Evolutionary conservation across 2,113 vertebrate genomes (phyloP).

Genomic region (Orycteropus afer): DNA sequence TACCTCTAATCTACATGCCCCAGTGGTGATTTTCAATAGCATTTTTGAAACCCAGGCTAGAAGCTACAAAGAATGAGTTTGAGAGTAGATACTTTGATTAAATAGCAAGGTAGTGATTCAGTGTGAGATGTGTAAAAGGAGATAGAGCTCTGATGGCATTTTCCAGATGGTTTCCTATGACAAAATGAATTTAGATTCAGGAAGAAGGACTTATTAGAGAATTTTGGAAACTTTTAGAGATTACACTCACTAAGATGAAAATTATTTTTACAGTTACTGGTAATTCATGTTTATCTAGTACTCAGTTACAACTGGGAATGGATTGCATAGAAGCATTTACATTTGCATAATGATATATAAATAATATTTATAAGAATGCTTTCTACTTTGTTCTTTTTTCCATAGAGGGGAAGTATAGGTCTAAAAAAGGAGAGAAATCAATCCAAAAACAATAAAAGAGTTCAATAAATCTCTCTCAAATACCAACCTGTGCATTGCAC

Average conservation of each 20-base stretch:
- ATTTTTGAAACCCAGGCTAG: neutral
- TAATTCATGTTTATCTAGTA: constrained; percentile 28
- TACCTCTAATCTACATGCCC: neutral
- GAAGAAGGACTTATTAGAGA: constrained; percentile 52
- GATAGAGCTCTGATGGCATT: neutral
- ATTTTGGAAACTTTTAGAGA: neutral
- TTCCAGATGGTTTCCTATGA: constrained; percentile 36
- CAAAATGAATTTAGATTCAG: constrained; percentile 18
- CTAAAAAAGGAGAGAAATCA: neutral
- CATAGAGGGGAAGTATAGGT: neutral
- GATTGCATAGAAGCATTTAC: neutral
- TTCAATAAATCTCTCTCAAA: neutral
- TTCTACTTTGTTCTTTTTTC: neutral
- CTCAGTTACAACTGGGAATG: neutral
- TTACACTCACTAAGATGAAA: neutral
- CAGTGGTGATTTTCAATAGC: neutral
- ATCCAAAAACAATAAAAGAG: neutral
- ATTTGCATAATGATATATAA: constrained; percentile 49
- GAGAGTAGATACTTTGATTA: constrained; percentile 5
- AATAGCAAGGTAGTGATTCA: neutral
- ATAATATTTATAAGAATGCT: constrained; percentile 21
- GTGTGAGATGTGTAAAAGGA: neutral
- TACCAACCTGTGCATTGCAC: neutral
- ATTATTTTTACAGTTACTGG: constrained; percentile 4
- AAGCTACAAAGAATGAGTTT: neutral